Conservation (phyloP, 2,797 vertebrate species). For the Sorex maritimensis region DNA sequence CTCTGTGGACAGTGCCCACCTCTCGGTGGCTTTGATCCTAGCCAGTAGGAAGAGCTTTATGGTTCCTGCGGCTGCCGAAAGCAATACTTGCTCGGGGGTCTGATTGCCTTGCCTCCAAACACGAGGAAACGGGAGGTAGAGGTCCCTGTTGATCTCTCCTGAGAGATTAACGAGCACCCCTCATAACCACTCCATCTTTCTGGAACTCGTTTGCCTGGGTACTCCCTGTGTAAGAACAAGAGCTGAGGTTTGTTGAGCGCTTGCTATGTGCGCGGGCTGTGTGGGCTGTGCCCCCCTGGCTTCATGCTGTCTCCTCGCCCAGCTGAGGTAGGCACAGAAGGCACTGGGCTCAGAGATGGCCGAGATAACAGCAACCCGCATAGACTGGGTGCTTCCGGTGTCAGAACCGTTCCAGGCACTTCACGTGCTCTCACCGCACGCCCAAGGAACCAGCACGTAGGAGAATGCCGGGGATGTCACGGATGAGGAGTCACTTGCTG, state of each 20-base stretch:
- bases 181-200: background rate
- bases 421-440: background rate
- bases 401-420: background rate
- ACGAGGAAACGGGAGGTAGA: conserved; percentile 6
- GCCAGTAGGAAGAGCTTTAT: background rate
- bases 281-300: background rate
- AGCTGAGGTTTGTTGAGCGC: background rate
- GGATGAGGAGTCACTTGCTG: background rate
- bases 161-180: background rate
- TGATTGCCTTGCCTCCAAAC: conserved; percentile 49
- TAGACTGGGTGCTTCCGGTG: background rate
- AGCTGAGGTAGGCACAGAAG: background rate
- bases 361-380: background rate
- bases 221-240: background rate
- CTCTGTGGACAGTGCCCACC: background rate
- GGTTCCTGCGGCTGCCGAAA: conserved; percentile 49
- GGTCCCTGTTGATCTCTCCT: background rate
- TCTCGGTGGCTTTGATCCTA: conserved; percentile 33
- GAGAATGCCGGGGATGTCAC: background rate
- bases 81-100: conserved; percentile 2
- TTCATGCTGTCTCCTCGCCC: background rate
- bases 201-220: conserved; percentile 41
- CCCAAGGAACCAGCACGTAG: background rate
- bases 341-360: background rate
- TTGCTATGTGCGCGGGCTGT: background rate